Evolutionary conservation across 2,797 vertebrate species (phyloP), one percentile per base, ranked within the genome.

Genomic region (Neosilurus mollespiculum): DNA sequence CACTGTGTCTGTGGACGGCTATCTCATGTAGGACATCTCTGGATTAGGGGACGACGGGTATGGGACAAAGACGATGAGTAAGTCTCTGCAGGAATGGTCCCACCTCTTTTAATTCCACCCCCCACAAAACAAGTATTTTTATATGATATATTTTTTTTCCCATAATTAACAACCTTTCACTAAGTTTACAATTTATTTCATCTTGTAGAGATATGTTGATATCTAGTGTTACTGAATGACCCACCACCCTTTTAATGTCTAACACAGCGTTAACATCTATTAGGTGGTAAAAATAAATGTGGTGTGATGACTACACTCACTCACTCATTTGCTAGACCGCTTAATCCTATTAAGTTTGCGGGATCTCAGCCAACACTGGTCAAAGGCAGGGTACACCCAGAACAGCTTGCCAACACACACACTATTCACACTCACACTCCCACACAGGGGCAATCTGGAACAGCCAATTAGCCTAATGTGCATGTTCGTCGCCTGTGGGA

Each of bases 41-140:
- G 97, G 96, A 94, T 95, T 98, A 96, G 96, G 96, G 96, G 97
- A 99, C 96, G 98, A 98, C 96, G 97, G 97, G 96, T 99, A 98
- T 97, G 97, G 97, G 95, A 98, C 98, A 96, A 99, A 99, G 95
- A 96, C 96, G 90, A 96, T 97, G 95, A 97, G 98, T 99, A 99
- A 99, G 98, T 99, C 95, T 93, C 86, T 95, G 71, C 91, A 95
- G 95, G 94, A 97, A 95, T 96, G 94, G 92, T 94, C 95, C 93
- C 94, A 78, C 62, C 85, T 64, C 11, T 78, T 79, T 85, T 65
- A 84, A 81, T 85, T 58, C 83, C 80, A 66, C 49, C 51, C 30
- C 18, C 26, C 56, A 65, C 58, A 53, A 77, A 87, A 73, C 80
- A 80, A 69, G 86, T 81, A 84, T 58, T 75, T 84, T 86, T 87